Evolutionary conservation across 2,113 vertebrate species (phyloP).

Genomic region (Thunnus maccoyii): DNA sequence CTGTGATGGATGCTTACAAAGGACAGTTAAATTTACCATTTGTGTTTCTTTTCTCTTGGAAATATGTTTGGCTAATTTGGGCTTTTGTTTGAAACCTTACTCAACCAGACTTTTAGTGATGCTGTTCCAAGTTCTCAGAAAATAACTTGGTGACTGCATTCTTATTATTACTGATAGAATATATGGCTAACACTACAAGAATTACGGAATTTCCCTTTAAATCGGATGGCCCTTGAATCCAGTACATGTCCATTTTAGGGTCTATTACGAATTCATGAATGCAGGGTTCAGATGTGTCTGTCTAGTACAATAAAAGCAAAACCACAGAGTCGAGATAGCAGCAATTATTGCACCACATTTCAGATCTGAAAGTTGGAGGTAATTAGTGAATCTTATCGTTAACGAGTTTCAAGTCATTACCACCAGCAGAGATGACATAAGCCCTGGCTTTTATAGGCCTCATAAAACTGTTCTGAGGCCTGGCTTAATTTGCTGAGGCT

Average conservation of each 20-base stretch:
- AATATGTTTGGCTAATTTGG: background rate
- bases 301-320: slow-evolving; percentile 34
- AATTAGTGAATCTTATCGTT: slow-evolving; percentile 73
- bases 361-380: slow-evolving; percentile 64
- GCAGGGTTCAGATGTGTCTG: slow-evolving; percentile 14
- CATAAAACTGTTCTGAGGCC: slow-evolving; percentile 67
- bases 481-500: slow-evolving; percentile 60
- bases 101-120: background rate
- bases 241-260: background rate
- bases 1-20: no score
- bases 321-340: slow-evolving; percentile 58
- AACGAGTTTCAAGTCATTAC: slow-evolving; percentile 73
- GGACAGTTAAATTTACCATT: no score
- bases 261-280: slow-evolving; percentile 1
- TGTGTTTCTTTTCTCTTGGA: background rate
- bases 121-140: no score
- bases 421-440: slow-evolving; percentile 73
- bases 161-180: background rate
- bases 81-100: slow-evolving; percentile 1
- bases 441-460: slow-evolving; percentile 61
- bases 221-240: background rate
- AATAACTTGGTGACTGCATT: no score
- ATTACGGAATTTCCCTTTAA: background rate
- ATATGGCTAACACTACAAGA: background rate
- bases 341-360: slow-evolving; percentile 66